These are phyloP conservation scores for Syngnathus scovelli DNA, from an alignment of 2,113 vertebrate species.

Conservation along the genomic window DNA sequence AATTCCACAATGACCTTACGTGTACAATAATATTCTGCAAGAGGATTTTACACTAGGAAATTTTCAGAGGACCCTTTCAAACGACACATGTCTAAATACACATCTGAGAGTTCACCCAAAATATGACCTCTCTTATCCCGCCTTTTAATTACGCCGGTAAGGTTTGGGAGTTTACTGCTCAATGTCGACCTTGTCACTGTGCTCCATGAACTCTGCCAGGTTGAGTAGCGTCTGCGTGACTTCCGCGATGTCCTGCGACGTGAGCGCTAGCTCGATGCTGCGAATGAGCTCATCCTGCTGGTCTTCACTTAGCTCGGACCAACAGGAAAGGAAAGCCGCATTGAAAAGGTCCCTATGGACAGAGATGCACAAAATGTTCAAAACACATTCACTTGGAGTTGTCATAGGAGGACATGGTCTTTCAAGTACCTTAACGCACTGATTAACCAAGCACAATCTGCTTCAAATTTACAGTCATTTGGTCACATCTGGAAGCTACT, in stretches of 20 bases:
- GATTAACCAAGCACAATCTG: constrained; percentile 8
- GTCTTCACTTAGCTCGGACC: constrained; percentile 96
- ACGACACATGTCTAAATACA: background rate
- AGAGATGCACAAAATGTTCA: background rate
- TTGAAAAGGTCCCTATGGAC: constrained; percentile 90
- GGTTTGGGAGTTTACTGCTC: background rate
- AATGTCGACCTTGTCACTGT: constrained; percentile 90
- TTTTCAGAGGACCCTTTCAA: background rate
- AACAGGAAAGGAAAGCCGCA: constrained; percentile 95
- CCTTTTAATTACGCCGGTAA: background rate
- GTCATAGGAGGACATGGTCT: background rate
- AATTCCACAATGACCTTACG: too few relatives aligned
- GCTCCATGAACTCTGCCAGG: constrained; percentile 98
- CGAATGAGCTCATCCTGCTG: constrained; percentile 97
- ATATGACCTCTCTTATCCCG: background rate
- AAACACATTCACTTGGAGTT: background rate
- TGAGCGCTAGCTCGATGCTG: constrained; percentile 93
- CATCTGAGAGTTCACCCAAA: background rate
- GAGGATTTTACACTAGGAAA: too few relatives aligned
- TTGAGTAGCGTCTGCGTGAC: constrained; percentile 97
- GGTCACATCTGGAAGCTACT: constrained; percentile 22
- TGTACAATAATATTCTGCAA: too few relatives aligned
- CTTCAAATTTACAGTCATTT: constrained; percentile 13
- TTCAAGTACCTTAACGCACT: background rate
- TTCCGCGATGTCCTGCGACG: constrained; percentile 95